A percentile compares a stretch with the other conserved stretches of the same genome.
phyloP scores from a whole-genome alignment of 2,797 vertebrate species.

The Paguma larvata region DNA sequence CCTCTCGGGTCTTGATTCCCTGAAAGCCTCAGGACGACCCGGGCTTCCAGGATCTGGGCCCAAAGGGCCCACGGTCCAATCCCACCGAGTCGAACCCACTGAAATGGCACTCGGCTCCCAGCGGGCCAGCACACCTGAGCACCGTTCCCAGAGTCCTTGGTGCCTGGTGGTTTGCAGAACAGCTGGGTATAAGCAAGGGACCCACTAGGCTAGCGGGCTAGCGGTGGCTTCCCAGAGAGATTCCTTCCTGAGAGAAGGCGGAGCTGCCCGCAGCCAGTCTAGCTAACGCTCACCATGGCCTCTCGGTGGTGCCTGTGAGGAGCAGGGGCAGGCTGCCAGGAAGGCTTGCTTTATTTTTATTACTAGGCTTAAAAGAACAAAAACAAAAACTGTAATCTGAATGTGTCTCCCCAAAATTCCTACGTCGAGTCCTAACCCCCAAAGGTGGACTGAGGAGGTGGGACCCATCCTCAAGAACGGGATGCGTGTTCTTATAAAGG shows the following conservation, averaged over 20 bases:
- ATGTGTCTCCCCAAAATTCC: background rate
- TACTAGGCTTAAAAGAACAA: background rate
- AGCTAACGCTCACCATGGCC: background rate
- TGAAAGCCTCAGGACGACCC: background rate
- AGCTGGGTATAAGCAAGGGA: background rate
- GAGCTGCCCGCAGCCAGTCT: background rate
- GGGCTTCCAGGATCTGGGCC: background rate
- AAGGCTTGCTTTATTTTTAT: background rate
- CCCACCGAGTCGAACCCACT: background rate
- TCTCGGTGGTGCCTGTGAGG: background rate
- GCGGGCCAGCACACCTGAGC: background rate
- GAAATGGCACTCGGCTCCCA: background rate
- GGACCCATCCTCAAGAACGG: background rate
- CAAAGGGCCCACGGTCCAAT: background rate
- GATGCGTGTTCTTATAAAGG: background rate
- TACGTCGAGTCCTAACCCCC: background rate
- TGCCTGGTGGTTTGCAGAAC: background rate
- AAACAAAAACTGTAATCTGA: background rate
- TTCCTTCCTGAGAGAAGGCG: background rate
- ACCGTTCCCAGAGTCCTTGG: background rate
- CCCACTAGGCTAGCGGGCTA: background rate
- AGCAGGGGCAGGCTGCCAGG: background rate
- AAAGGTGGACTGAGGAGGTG: background rate
- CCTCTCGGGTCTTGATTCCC: background rate
- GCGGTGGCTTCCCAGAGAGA: background rate